Evolutionary conservation across 2,113 vertebrate genomes (phyloP).

Genomic region (Gnathonemus longibarbis): DNA sequence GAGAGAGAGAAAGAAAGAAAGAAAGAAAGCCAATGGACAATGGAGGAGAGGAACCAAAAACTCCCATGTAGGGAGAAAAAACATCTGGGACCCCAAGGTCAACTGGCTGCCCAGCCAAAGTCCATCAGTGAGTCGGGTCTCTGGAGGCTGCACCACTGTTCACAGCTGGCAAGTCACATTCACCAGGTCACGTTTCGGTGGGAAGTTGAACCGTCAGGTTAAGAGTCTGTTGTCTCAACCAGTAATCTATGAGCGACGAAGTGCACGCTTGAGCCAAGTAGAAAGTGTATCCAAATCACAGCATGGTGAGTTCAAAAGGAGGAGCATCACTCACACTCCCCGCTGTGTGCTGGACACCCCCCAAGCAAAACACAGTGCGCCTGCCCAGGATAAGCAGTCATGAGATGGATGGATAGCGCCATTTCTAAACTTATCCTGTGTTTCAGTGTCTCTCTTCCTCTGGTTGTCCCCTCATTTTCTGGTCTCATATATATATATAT

Average conservation of each 20-base stretch:
- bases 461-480: not conserved
- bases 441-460: not conserved
- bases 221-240: not conserved
- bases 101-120: not conserved
- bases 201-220: not conserved
- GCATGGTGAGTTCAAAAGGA: not conserved
- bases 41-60: not conserved
- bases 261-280: not conserved
- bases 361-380: not conserved
- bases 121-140: not conserved
- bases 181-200: not conserved
- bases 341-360: not conserved
- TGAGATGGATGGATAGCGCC: not conserved
- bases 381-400: not conserved
- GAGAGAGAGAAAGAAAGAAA: not conserved
- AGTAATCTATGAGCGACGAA: not conserved
- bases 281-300: not conserved
- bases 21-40: not conserved
- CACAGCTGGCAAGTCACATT: not conserved
- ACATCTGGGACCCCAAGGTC: not conserved
- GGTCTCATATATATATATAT: not conserved
- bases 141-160: not conserved
- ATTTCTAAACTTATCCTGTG: too few species aligned
- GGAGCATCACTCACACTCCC: not conserved
- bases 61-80: not conserved